Evolutionary conservation across 2,888 invertebrate species (phyloP).

Genomic region (Thumatha senex): DNA sequence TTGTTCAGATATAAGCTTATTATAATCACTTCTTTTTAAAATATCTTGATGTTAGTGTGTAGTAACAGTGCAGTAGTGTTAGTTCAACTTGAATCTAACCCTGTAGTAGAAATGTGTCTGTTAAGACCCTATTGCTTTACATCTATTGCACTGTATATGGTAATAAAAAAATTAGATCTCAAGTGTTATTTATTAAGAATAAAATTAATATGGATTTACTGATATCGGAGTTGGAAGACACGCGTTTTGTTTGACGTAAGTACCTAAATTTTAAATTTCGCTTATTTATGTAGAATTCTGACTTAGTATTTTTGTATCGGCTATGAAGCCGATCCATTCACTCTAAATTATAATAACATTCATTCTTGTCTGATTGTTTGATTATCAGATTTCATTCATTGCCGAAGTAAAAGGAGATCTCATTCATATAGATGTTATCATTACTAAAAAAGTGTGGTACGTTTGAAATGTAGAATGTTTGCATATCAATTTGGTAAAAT

Average conservation of each 20-base stretch:
- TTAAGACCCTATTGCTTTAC: slow-evolving; percentile 17
- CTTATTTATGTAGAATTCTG: too few relatives aligned
- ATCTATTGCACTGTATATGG: slow-evolving; percentile 38
- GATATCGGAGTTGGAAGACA: slow-evolving; percentile 26
- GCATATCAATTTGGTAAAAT: slow-evolving; percentile 34
- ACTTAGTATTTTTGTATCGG: too few relatives aligned
- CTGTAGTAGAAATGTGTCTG: slow-evolving; percentile 17
- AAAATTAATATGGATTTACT: slow-evolving; percentile 22
- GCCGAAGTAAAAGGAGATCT: too few relatives aligned
- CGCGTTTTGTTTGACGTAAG: too few relatives aligned
- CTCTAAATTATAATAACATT: background rate
- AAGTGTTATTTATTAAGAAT: slow-evolving; percentile 46
- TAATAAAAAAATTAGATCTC: slow-evolving; percentile 53
- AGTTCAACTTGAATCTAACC: background rate
- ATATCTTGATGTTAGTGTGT: slow-evolving; percentile 18
- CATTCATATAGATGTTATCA: slow-evolving; percentile 12
- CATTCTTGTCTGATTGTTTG: too few relatives aligned
- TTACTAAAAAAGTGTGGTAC: slow-evolving; percentile 12
- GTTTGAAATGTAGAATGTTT: slow-evolving; percentile 27
- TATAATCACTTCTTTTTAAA: slow-evolving; percentile 15
- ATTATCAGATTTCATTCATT: too few relatives aligned
- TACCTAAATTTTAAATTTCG: too few relatives aligned
- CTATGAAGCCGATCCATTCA: too few relatives aligned
- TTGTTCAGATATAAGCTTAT: slow-evolving; percentile 29
- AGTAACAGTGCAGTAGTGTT: slow-evolving; percentile 36